Conservation (phyloP, 2,888 invertebrate genomes). For the Yponomeuta evonymella region DNA sequence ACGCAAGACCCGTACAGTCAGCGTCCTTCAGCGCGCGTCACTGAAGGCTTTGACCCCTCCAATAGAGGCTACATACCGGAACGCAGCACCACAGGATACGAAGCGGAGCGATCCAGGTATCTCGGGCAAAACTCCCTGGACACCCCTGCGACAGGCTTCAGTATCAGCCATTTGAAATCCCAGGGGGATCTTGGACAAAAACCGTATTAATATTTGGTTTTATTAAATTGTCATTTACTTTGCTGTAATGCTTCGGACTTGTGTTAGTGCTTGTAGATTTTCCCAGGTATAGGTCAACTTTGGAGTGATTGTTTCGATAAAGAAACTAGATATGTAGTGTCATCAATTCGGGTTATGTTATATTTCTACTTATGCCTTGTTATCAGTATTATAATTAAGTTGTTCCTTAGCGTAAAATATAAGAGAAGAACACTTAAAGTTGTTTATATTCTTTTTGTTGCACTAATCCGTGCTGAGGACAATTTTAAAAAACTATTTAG, state of each 20-base stretch:
- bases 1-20: background rate
- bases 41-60: conserved; percentile 8
- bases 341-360: background rate
- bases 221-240: background rate
- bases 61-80: conserved; percentile 25
- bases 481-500: too few species aligned
- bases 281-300: too few species aligned
- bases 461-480: too few species aligned
- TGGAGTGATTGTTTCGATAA: too few species aligned
- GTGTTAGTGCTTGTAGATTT: too few species aligned
- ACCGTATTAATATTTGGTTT: background rate
- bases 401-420: background rate
- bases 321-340: too few species aligned
- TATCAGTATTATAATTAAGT: background rate
- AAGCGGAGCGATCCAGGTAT: conserved; percentile 26
- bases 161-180: conserved; percentile 36
- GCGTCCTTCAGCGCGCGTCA: background rate
- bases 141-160: conserved; percentile 41
- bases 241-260: too few species aligned
- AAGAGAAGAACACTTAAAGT: conserved; percentile 13
- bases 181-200: conserved; percentile 15
- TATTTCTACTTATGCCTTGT: background rate
- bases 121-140: conserved; percentile 26
- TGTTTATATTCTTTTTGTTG: background rate
- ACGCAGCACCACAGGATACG: conserved; percentile 20